Percentiles rank a stretch among this genome's conserved stretches.
phyloP scores from a whole-genome alignment of 53 echinoderm and acorn worm genomes.

The Holothuria scabra region DNA sequence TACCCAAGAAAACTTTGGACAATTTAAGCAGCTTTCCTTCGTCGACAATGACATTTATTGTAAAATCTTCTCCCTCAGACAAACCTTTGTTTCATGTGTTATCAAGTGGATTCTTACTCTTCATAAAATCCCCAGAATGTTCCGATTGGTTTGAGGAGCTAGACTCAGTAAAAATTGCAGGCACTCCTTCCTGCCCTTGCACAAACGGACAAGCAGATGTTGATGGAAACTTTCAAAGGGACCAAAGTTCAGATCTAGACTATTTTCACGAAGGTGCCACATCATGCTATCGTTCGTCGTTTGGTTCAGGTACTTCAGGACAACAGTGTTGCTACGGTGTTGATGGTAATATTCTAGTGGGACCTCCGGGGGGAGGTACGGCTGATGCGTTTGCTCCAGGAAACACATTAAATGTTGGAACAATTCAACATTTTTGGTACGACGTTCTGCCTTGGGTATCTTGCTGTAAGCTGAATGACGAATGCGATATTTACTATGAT shows the following conservation, averaged over 20 bases:
- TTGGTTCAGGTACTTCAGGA: slow-evolving; percentile 29
- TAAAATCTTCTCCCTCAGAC: neutral
- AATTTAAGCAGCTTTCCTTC: neutral
- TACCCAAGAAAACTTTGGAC: slow-evolving; percentile 1
- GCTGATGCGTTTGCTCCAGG: slow-evolving; percentile 54
- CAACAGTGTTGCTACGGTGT: slow-evolving; percentile 67
- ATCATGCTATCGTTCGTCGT: slow-evolving; percentile 47
- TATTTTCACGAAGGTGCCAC: slow-evolving; percentile 40
- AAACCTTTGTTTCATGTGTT: neutral
- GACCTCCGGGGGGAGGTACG: slow-evolving; percentile 66
- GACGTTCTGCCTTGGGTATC: slow-evolving; percentile 63
- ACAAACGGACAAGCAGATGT: slow-evolving; percentile 37
- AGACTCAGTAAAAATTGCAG: neutral
- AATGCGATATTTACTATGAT: slow-evolving; percentile 58
- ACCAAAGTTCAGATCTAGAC: neutral
- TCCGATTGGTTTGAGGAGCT: slow-evolving; percentile 5
- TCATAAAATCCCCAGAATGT: neutral
- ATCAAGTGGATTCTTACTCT: neutral
- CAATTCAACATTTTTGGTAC: slow-evolving; percentile 41
- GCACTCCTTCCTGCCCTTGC: slow-evolving; percentile 59
- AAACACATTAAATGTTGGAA: neutral
- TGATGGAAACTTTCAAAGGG: slow-evolving; percentile 49
- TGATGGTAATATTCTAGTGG: slow-evolving; percentile 59
- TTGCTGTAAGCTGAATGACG: slow-evolving; percentile 51
- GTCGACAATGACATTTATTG: neutral